Conservation (phyloP, 2,888 invertebrate genomes). For the Aphodius sticticus region DNA sequence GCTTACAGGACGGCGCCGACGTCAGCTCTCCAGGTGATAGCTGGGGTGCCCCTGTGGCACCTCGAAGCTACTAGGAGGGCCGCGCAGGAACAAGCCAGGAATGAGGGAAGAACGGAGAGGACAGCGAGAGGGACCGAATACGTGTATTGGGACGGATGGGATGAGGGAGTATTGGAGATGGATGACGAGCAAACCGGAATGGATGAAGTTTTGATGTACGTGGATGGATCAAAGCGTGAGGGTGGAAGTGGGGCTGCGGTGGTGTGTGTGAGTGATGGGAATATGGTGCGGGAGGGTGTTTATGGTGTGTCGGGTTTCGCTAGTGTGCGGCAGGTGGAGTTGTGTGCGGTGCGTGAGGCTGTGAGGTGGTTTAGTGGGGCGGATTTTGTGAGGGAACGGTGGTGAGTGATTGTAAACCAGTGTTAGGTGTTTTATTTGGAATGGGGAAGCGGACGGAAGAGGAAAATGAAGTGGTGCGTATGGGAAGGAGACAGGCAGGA, state of each 20-base stretch:
- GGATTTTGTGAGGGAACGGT: not conserved
- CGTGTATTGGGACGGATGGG: not conserved
- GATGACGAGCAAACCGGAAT: not conserved
- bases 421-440: not conserved
- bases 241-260: not conserved
- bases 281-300: not conserved
- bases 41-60: conserved; percentile 23
- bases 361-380: too few relatives aligned
- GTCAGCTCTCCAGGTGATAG: conserved; percentile 27
- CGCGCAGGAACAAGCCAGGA: too few relatives aligned
- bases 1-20: conserved; percentile 40
- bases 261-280: not conserved
- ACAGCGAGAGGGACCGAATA: conserved; percentile 8
- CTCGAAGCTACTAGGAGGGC: not conserved
- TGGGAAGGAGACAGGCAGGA: not conserved
- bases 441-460: not conserved
- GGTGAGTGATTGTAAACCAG: not conserved
- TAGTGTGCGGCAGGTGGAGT: not conserved
- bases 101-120: not conserved
- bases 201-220: not conserved
- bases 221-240: not conserved
- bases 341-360: too few relatives aligned
- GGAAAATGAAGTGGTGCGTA: not conserved
- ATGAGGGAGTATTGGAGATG: not conserved
- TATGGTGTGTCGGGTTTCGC: not conserved